Conservation (phyloP, 2,797 vertebrate genomes). For the Falco cherrug region DNA sequence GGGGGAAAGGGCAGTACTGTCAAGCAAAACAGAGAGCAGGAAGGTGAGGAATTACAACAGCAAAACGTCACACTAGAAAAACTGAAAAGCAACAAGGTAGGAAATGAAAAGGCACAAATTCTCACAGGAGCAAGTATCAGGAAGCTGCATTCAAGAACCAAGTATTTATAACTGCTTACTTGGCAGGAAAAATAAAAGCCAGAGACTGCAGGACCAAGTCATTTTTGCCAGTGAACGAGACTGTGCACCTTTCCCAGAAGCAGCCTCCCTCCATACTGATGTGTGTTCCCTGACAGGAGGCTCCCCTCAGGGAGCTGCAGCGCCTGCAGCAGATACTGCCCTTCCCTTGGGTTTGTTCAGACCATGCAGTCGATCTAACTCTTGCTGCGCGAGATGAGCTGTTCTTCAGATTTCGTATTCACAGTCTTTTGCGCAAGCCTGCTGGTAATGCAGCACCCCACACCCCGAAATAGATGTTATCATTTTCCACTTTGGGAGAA, state of each 20-base stretch:
- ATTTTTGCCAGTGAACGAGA: background rate
- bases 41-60: background rate
- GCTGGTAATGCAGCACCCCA: background rate
- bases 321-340: background rate
- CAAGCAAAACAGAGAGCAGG: background rate
- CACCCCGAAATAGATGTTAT: background rate
- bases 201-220: background rate
- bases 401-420: background rate
- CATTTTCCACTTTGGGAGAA: background rate
- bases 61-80: too few relatives aligned
- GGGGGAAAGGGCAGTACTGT: background rate
- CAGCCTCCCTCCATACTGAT: background rate
- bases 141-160: background rate
- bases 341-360: rapidly evolving
- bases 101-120: background rate
- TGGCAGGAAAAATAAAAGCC: background rate
- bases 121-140: background rate
- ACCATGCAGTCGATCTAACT: background rate
- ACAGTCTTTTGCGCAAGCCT: background rate
- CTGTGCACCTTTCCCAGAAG: background rate
- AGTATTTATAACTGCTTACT: background rate
- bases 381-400: background rate
- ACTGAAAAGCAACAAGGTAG: background rate
- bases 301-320: background rate
- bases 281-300: rapidly evolving